Evolutionary conservation across 2,113 vertebrate genomes (phyloP).

Genomic region (Dicaeum eximium): DNA sequence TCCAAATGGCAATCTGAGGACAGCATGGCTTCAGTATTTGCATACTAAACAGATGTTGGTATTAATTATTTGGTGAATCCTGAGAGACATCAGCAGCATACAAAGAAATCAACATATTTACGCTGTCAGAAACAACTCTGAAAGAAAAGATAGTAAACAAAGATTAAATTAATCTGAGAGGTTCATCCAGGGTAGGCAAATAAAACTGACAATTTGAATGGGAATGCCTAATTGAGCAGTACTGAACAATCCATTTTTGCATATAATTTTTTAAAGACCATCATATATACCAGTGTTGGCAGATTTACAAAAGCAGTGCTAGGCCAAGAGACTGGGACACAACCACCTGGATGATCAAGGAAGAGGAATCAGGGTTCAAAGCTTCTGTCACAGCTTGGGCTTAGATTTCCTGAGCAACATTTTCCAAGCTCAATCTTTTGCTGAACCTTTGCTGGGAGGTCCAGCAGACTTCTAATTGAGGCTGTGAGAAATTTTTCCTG

Average conservation of each 20-base stretch:
- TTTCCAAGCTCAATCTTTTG: neutral
- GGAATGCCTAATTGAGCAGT: neutral
- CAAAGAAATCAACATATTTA: neutral
- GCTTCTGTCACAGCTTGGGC: neutral
- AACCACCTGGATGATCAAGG: neutral
- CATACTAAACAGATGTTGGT: constrained; percentile 13
- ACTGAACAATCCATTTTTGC: neutral
- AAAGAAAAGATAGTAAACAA: neutral
- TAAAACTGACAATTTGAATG: neutral
- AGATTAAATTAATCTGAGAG: neutral
- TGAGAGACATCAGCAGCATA: neutral
- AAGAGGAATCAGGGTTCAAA: neutral
- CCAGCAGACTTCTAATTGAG: neutral
- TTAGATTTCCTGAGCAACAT: neutral
- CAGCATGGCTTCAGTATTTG: neutral
- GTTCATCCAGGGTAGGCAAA: neutral
- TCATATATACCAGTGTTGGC: neutral
- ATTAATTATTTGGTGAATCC: constrained; percentile 32
- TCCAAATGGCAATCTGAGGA: neutral
- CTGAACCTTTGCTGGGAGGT: neutral
- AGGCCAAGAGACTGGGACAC: neutral
- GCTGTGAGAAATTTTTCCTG: neutral
- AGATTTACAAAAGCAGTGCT: neutral
- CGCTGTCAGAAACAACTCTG: neutral
- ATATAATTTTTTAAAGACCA: neutral